Evolutionary conservation across 23 tunicate species (phyloP).

Genomic region (Clavelina lepadiformis): DNA sequence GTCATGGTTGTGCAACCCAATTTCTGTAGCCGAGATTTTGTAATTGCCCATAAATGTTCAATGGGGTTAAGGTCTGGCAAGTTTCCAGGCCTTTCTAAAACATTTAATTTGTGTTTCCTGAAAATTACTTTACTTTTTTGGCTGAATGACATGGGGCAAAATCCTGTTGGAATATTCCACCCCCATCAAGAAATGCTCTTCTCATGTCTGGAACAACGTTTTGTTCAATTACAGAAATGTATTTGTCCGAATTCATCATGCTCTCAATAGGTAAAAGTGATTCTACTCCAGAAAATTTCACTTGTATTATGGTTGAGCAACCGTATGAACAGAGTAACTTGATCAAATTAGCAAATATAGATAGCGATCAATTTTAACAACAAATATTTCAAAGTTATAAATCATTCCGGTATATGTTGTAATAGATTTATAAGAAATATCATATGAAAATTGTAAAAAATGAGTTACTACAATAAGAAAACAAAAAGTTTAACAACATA

Average conservation of each 20-base stretch:
- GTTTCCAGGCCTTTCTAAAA: conserved; percentile 4
- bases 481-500: too few species aligned
- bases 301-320: too few species aligned
- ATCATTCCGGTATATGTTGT: too few species aligned
- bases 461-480: too few species aligned
- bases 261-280: conserved; percentile 14
- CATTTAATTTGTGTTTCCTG: neutral
- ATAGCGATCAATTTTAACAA: too few species aligned
- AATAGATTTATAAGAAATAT: too few species aligned
- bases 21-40: conserved; percentile 20
- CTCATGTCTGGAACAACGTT: conserved; percentile 7
- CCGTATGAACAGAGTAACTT: too few species aligned
- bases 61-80: conserved; percentile 14
- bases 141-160: conserved; percentile 21
- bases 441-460: too few species aligned
- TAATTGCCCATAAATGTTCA: conserved; percentile 10
- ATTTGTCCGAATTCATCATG: conserved; percentile 23
- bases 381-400: too few species aligned
- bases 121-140: conserved; percentile 13
- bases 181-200: conserved; percentile 21
- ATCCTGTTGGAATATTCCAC: conserved; percentile 17
- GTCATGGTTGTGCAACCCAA: conserved; percentile 11
- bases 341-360: too few species aligned
- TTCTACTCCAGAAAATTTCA: conserved; percentile 13
- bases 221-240: conserved; percentile 4